Evolutionary conservation across 1,140 invertebrate genomes (phyloP).

Genomic region (Drosophila funebris): DNA sequence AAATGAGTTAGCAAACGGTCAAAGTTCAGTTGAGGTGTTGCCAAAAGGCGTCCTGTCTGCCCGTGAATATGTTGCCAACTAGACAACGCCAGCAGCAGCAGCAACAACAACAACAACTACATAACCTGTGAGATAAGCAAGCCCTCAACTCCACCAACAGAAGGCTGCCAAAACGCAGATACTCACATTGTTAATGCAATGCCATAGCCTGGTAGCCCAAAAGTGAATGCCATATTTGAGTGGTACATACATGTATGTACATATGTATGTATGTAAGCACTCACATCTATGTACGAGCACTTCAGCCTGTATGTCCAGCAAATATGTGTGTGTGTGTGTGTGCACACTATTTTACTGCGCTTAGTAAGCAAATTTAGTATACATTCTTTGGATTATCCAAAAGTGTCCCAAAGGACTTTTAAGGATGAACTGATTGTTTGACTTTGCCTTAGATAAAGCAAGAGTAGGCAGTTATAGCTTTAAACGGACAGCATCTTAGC

Average conservation of each 20-base stretch:
- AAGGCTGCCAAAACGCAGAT: constrained; percentile 7
- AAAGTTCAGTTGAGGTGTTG: constrained; percentile 76
- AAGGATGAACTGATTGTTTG: constrained; percentile 4
- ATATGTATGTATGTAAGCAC: too few relatives aligned
- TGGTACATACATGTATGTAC: constrained; percentile 1
- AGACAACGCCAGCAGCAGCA: constrained; percentile 20
- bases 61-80: constrained; percentile 29
- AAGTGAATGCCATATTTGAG: constrained; percentile 10
- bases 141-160: neutral
- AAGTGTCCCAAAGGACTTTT: constrained; percentile 38
- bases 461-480: neutral
- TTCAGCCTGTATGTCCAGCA: constrained; percentile 13
- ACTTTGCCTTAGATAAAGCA: neutral
- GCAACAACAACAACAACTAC: neutral
- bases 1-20: constrained; percentile 80
- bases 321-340: constrained; percentile 25
- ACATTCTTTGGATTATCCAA: constrained; percentile 23
- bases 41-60: constrained; percentile 29
- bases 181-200: constrained; percentile 31
- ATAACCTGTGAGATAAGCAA: constrained; percentile 2
- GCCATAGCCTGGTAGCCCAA: constrained; percentile 21
- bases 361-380: constrained; percentile 36
- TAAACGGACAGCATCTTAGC: neutral
- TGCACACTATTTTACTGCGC: constrained; percentile 20
- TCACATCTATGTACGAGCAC: constrained; percentile 1